Conservation (phyloP, 2,888 invertebrate genomes). For the Campopleginae sp. region DNA sequence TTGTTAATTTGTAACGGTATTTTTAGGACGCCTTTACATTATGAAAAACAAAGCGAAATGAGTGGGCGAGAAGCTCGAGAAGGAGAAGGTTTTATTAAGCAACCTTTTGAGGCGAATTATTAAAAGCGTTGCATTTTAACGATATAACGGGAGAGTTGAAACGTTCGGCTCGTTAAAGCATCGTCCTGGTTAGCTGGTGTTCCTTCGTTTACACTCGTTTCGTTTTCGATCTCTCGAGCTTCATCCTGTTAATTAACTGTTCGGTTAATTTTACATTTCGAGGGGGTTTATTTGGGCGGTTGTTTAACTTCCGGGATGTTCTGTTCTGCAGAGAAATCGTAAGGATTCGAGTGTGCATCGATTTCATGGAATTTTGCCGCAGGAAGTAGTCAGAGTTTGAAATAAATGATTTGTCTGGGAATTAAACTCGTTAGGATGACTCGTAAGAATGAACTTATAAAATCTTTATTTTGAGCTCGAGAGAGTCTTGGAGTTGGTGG, state of each 20-base stretch:
- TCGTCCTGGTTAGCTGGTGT: constrained; percentile 21
- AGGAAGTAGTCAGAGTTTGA: not conserved
- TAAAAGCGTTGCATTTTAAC: constrained; percentile 43
- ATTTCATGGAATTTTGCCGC: not conserved
- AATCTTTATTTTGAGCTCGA: constrained; percentile 9
- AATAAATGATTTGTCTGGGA: not conserved
- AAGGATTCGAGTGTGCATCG: not conserved
- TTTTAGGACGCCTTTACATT: not conserved
- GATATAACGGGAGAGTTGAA: constrained; percentile 39
- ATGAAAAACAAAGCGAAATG: not conserved
- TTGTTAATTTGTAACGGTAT: not conserved
- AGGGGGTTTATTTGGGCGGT: constrained; percentile 25
- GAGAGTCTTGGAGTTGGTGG: not conserved
- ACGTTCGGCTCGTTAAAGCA: constrained; percentile 56
- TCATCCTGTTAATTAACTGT: constrained; percentile 49
- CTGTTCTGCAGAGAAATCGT: too few species aligned
- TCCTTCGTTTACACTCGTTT: not conserved
- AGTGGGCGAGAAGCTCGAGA: not conserved
- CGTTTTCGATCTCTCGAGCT: constrained; percentile 9
- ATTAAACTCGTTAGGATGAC: not conserved
- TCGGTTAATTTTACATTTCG: constrained; percentile 47
- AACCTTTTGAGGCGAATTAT: constrained; percentile 45
- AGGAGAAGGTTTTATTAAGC: constrained; percentile 34
- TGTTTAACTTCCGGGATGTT: not conserved
- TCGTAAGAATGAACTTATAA: not conserved